phyloP scores from a whole-genome alignment of 2,797 vertebrate genomes.

The Ctenochaetus hawaiiensis region DNA sequence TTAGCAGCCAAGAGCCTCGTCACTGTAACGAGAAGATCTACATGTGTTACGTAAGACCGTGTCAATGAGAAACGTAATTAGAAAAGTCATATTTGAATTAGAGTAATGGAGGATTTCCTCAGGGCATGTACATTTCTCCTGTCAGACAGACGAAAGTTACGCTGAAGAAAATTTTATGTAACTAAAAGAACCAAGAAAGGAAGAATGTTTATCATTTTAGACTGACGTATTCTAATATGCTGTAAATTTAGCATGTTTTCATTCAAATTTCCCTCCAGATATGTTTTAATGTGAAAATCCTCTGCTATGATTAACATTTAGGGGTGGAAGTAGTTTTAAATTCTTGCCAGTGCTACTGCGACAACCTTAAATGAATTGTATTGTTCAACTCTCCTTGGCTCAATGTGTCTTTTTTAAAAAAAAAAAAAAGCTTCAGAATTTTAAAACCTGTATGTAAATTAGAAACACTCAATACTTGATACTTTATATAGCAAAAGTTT shows the following conservation, averaged over 20 bases:
- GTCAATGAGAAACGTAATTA: slow-evolving; percentile 26
- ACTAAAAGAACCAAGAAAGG: neutral
- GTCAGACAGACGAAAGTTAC: neutral
- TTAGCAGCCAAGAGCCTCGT: slow-evolving; percentile 23
- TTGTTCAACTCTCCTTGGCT: too few species aligned
- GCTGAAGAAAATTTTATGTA: neutral
- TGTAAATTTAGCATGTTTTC: neutral
- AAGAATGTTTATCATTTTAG: neutral
- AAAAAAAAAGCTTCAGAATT: too few species aligned
- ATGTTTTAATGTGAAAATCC: neutral
- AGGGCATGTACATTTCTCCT: neutral
- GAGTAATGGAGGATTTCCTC: neutral
- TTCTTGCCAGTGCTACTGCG: too few species aligned
- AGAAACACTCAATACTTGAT: too few species aligned
- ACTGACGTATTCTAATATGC: neutral
- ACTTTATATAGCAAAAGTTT: too few species aligned
- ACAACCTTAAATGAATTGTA: too few species aligned
- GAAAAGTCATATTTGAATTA: slow-evolving; percentile 40
- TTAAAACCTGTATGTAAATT: too few species aligned
- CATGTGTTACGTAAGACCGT: slow-evolving; percentile 20
- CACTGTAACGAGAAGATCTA: slow-evolving; percentile 29
- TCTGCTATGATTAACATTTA: too few species aligned
- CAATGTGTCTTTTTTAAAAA: too few species aligned
- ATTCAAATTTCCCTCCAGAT: neutral
- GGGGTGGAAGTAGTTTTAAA: too few species aligned